phyloP scores from a whole-genome alignment of 2,888 invertebrate genomes.

The Chaetoderma sp. region DNA sequence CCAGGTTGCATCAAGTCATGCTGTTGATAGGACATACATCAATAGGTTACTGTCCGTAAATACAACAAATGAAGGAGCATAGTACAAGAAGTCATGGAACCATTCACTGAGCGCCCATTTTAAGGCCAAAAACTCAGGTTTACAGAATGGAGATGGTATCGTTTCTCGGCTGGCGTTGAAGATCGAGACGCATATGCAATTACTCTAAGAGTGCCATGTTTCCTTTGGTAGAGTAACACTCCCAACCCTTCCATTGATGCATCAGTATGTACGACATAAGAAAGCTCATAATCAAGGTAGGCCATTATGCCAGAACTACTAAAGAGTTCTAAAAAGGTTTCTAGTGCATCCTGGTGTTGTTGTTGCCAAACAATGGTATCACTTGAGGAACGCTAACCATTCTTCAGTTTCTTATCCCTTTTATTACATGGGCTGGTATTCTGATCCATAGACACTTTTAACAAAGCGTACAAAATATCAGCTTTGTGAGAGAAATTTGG shows the following conservation, averaged over 20 bases:
- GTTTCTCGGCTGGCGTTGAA: slow-evolving; percentile 8
- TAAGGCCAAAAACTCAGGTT: slow-evolving; percentile 20
- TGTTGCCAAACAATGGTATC: slow-evolving; percentile 9
- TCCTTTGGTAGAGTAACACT: slow-evolving; percentile 27
- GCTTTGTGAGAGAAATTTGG: too few relatives aligned
- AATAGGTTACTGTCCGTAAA: slow-evolving; percentile 18
- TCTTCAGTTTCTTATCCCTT: too few relatives aligned
- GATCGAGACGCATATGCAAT: slow-evolving; percentile 21
- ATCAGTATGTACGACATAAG: slow-evolving; percentile 31
- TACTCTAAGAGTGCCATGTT: slow-evolving; percentile 9
- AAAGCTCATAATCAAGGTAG: slow-evolving; percentile 14
- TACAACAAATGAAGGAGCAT: neutral
- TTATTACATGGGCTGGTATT: too few relatives aligned
- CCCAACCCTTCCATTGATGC: slow-evolving; percentile 18
- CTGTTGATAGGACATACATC: slow-evolving; percentile 15
- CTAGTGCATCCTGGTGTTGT: slow-evolving; percentile 20
- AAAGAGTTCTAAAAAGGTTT: neutral
- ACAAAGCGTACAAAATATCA: too few relatives aligned
- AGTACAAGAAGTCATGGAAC: slow-evolving; percentile 19
- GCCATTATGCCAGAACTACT: slow-evolving; percentile 18
- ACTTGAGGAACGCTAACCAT: too few relatives aligned
- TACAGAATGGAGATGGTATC: slow-evolving; percentile 15
- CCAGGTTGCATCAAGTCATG: slow-evolving; percentile 19
- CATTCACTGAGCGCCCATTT: slow-evolving; percentile 28
- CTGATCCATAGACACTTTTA: too few relatives aligned